Conservation (phyloP, 2,888 invertebrate genomes). For the Unio delphinus region DNA sequence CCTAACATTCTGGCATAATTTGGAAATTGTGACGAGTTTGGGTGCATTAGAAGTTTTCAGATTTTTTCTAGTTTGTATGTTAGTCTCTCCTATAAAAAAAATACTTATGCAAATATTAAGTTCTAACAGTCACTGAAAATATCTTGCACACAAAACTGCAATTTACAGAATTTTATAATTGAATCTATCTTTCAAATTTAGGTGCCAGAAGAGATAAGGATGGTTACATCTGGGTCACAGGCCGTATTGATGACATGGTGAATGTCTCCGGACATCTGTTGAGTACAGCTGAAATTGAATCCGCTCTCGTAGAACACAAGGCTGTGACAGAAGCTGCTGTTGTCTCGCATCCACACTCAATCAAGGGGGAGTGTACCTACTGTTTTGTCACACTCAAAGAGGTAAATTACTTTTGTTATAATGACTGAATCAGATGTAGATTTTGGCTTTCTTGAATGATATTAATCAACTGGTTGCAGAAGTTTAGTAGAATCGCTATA, state of each 20-base stretch:
- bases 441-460: background rate
- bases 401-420: conserved; percentile 63
- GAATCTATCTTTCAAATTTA: conserved; percentile 66
- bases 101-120: no score
- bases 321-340: conserved; percentile 94
- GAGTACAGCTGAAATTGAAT: conserved; percentile 91
- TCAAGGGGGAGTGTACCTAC: conserved; percentile 97
- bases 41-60: no score
- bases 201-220: conserved; percentile 93
- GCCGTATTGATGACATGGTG: conserved; percentile 97
- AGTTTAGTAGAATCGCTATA: no score
- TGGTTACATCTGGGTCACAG: conserved; percentile 96
- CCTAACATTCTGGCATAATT: no score
- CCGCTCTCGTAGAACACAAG: conserved; percentile 73
- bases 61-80: no score
- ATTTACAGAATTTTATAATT: no score
- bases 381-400: conserved; percentile 95
- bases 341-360: conserved; percentile 92
- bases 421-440: background rate
- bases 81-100: no score
- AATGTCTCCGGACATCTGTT: conserved; percentile 98
- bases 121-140: no score
- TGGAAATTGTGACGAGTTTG: no score
- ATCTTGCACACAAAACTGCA: no score
- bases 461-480: no score